These are phyloP conservation scores for Cepaea nemoralis DNA, from an alignment of 1,140 invertebrate species.

Conservation along the genomic window DNA sequence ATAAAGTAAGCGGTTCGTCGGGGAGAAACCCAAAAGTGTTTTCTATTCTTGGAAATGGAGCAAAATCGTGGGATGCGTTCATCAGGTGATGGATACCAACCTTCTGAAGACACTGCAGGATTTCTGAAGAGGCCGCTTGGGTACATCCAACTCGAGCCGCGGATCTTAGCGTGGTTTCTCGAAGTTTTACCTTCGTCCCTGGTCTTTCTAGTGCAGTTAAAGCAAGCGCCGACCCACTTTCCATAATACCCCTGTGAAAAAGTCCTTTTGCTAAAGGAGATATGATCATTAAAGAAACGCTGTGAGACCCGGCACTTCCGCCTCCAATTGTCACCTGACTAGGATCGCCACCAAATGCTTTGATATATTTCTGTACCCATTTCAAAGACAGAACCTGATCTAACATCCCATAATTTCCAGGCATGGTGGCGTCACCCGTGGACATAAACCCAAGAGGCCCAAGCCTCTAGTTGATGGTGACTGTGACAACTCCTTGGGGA, in stretches of 20 bases:
- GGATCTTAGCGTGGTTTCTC: neutral
- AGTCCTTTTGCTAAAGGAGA: slow-evolving; percentile 29
- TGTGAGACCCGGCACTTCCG: slow-evolving; percentile 86
- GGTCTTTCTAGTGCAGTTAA: neutral
- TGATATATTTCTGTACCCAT: slow-evolving; percentile 92
- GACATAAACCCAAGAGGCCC: slow-evolving; percentile 79
- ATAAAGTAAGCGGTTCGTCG: neutral
- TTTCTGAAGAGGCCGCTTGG: neutral
- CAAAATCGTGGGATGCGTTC: neutral
- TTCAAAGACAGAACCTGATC: slow-evolving; percentile 90
- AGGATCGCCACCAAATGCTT: slow-evolving; percentile 88
- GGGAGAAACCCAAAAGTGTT: slow-evolving; percentile 14
- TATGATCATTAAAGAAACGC: slow-evolving; percentile 37
- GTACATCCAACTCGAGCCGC: neutral
- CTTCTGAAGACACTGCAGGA: slow-evolving; percentile 17
- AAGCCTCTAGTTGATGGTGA: slow-evolving; percentile 37
- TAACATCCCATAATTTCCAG: slow-evolving; percentile 94
- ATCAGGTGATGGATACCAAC: neutral
- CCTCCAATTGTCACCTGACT: slow-evolving; percentile 90
- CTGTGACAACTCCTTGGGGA: slow-evolving; percentile 78
- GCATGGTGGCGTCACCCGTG: slow-evolving; percentile 89
- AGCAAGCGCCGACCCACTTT: slow-evolving; percentile 36
- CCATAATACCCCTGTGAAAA: slow-evolving; percentile 40
- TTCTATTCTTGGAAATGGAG: neutral
- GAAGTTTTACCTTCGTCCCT: neutral